A percentile compares a stretch with the other conserved stretches of the same genome.
Evolutionary conservation across 1,140 invertebrate genomes (phyloP).

Genomic region (Eumeta japonica): DNA sequence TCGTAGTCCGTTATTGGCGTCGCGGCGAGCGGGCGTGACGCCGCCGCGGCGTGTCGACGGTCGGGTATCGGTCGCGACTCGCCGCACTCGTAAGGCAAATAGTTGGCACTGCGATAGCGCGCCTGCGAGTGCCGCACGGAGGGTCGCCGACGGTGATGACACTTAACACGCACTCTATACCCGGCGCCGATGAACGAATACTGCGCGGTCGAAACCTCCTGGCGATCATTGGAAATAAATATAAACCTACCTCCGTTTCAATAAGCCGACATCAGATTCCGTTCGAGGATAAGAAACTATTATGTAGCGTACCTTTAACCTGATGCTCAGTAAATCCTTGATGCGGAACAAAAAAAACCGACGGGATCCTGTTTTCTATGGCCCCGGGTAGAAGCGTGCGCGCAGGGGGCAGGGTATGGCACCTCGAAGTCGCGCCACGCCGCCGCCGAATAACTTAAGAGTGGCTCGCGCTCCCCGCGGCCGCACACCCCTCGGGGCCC

Average conservation of each 20-base stretch:
- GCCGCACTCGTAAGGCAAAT: conserved; percentile 17
- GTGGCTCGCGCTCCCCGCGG: conserved; percentile 16
- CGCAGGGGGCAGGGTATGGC: conserved; percentile 15
- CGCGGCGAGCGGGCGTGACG: too few species aligned
- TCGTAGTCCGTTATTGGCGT: too few species aligned
- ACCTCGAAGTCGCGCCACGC: conserved; percentile 37
- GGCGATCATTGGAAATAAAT: conserved; percentile 11
- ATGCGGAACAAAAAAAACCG: conserved; percentile 38
- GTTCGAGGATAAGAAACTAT: conserved; percentile 45
- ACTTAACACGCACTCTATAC: too few species aligned
- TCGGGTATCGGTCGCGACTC: too few species aligned
- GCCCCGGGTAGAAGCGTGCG: conserved; percentile 12
- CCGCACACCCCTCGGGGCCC: conserved; percentile 15
- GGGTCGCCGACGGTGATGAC: too few species aligned
- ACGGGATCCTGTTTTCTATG: conserved; percentile 28
- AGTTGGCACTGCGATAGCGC: conserved; percentile 12
- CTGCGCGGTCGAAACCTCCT: conserved; percentile 8
- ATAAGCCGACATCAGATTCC: conserved; percentile 23
- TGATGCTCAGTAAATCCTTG: conserved; percentile 37
- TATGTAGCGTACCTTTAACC: conserved; percentile 43
- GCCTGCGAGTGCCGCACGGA: too few species aligned
- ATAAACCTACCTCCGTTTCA: conserved; percentile 6
- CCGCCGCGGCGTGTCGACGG: too few species aligned
- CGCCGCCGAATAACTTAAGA: conserved; percentile 51
- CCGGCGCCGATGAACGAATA: too few species aligned